These are phyloP conservation scores for Seriola dumerili DNA, from an alignment of 2,113 vertebrate species.

Conservation along the genomic window DNA sequence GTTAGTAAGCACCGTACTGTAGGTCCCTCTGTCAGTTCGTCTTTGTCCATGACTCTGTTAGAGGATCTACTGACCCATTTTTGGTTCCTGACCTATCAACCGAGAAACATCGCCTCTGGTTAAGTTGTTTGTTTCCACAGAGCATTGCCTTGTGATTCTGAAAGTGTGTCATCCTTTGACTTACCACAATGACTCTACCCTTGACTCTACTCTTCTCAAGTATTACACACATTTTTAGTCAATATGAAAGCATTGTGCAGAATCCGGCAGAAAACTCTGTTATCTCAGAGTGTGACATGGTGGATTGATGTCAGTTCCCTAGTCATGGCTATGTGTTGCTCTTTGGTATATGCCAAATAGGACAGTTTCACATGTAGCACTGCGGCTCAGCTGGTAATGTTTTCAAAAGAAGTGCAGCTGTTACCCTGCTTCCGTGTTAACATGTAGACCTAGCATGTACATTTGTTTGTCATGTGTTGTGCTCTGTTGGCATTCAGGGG, in stretches of 20 bases:
- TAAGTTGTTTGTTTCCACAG: slow-evolving; percentile 40
- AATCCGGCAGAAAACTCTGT: neutral
- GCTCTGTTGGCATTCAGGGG: slow-evolving; percentile 26
- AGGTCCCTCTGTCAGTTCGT: neutral
- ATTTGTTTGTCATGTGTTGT: slow-evolving; percentile 53
- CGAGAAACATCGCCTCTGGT: slow-evolving; percentile 1
- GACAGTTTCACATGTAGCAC: slow-evolving; percentile 27
- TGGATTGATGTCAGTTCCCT: slow-evolving; percentile 1
- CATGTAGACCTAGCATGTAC: neutral
- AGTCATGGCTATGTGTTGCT: neutral
- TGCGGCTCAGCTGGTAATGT: slow-evolving; percentile 3
- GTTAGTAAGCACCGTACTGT: neutral
- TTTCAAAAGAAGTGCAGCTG: slow-evolving; percentile 55
- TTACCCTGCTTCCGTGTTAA: slow-evolving; percentile 15
- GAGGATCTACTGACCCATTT: slow-evolving; percentile 40
- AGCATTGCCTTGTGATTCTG: slow-evolving; percentile 33
- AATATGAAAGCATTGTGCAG: neutral
- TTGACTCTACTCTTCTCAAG: neutral
- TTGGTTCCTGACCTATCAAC: slow-evolving; percentile 14
- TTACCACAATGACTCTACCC: neutral
- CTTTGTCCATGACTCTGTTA: neutral
- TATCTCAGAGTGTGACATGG: neutral
- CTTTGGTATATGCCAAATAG: slow-evolving; percentile 22
- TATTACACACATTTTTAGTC: neutral
- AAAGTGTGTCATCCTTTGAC: slow-evolving; percentile 54